Evolutionary conservation across 2,888 invertebrate species (phyloP), one percentile per base, ranked within the genome.

Genomic region (Agrotis puta): DNA sequence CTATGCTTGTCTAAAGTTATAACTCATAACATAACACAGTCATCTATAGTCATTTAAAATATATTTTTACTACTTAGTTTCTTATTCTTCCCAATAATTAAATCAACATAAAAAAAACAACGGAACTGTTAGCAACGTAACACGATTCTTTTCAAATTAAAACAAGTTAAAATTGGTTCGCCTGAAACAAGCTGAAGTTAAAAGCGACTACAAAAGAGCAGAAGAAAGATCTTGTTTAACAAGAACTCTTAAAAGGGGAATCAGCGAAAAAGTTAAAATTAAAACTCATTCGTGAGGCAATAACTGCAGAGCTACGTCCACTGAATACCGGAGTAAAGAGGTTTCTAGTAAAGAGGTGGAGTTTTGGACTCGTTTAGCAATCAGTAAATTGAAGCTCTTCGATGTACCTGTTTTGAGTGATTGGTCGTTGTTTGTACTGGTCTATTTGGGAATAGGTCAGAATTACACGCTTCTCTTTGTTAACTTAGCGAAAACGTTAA

Each of bases 261-360:
- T 91, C 88, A 87, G 89, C 83, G 88, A 89, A 91, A 92, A 93
- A 93, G 91, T 94, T 93, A 88, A 92, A 91, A 92, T 94, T 92
- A 92, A 93, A 93, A 92, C 89, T 89, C 90, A 89, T 91, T 91
- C 88, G 88, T 88, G 81, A 73, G 85, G 73, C 65, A 77, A 79
- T 82, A 82, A 82, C 64, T 67, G 68, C 33, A 47, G 33, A 64
- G 58, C 43, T 73, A 63, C 73, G 79, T 73, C 61, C 47, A 43
- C 62, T 63, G 82, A 82, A 79, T 73, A 65, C 63, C n/a, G 64
- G 48, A 82, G 56, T 54, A 51, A 27, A 39, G 59, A 16, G 39
- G 64, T 24, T 14, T 5, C 14, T 13, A 73, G 56, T 24, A 22
- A 76, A 27, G 62, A 63, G 65, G 59, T 27, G 45, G 45, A 43